Base-by-base conservation (phyloP, 2,113 vertebrate species). In the Microcebus lehilahytsara region DNA sequence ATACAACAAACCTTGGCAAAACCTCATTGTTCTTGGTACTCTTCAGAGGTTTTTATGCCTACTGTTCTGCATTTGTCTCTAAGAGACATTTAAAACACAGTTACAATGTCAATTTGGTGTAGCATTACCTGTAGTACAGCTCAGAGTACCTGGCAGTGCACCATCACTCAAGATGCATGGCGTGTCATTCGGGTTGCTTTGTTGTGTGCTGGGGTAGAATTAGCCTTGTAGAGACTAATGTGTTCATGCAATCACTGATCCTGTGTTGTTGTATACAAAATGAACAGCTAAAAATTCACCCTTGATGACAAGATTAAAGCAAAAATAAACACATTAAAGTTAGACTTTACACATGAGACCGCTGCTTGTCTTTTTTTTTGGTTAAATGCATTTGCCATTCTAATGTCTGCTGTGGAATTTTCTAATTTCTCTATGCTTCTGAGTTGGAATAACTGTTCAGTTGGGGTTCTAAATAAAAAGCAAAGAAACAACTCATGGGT, bases 221-320 rank as follows among this genome's bases (percentile, higher is more conserved):
- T 51, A 96, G 96, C 56, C 53, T 96, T 98, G 96, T 98, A 96
- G 92, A 98, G 89, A 98, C 98, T 95, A 93, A 96, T 46, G 56
- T 98, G 96, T 98, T 98, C 97, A 97, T 81, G 97, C 98, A 98
- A 96, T 72, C 98, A 98, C 98, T 98, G 94, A 98, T 98, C 98
- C 99, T 99, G 98, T 99, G 98, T 98, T 99, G 98, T 98, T 99
- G 98, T 99, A 98, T 98, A 98, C 98, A 98, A 98, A 98, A 98
- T 98, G 98, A 99, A 98, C 98, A 98, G 97, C 98, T 98, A 97
- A 98, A 96, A 96, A 78, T 95, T 96, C 96, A 96, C 94, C 97
- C 97, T 98, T 98, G 98, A 96, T 97, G 96, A 97, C 95, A 97
- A 86, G 95, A 97, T 80, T 96, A 87, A 96, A 97, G 88, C 75